Conservation (phyloP, 2,797 vertebrate species). For the Antrozous pallidus region DNA sequence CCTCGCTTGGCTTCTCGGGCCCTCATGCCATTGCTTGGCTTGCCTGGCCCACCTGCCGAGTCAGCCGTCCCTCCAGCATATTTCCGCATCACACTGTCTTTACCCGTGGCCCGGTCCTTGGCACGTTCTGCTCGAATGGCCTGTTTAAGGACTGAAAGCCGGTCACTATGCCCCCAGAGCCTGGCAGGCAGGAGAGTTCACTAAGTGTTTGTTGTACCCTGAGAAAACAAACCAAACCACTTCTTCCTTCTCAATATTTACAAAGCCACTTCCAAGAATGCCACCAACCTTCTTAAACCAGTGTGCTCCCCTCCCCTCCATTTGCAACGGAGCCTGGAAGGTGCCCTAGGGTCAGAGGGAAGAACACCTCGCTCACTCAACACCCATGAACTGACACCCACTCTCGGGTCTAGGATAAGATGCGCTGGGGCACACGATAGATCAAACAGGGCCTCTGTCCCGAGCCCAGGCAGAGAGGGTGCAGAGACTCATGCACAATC, state of each 20-base stretch:
- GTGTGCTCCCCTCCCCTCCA: neutral
- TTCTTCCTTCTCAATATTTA: neutral
- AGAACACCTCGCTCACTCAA: neutral
- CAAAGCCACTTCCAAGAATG: neutral
- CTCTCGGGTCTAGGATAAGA: neutral
- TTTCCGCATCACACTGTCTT: neutral
- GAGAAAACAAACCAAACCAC: neutral
- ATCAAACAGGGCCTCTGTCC: neutral
- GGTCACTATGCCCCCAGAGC: neutral
- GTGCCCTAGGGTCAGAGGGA: neutral
- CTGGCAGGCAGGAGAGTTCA: neutral
- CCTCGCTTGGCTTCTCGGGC: no score
- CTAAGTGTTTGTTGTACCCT: neutral
- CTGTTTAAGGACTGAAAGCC: neutral
- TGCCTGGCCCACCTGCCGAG: neutral
- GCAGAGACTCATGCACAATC: neutral
- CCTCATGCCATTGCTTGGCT: no score
- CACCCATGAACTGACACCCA: neutral
- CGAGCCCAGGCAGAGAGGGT: neutral
- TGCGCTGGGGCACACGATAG: neutral
- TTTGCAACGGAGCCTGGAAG: neutral
- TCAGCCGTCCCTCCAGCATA: neutral
- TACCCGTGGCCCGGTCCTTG: neutral
- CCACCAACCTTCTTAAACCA: neutral
- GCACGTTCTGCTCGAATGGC: neutral